A percentile compares a stretch with the other conserved stretches of the same genome.
Conservation (phyloP, 2,113 vertebrate species). For the Tyrannus savana region DNA sequence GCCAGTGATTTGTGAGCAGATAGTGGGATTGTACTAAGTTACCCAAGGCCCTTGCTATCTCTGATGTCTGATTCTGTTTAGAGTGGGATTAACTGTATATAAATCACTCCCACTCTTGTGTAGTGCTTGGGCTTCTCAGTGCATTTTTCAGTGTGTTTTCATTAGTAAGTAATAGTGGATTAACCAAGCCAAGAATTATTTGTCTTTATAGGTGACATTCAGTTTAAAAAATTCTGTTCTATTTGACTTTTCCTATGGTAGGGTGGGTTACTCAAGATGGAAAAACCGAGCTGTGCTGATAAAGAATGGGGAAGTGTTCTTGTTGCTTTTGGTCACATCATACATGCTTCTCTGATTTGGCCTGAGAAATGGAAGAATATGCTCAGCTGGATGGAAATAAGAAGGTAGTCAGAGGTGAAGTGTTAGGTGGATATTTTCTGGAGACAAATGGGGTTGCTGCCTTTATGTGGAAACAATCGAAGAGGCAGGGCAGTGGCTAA, state of each 20-base stretch:
- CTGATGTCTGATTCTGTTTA: constrained; percentile 42
- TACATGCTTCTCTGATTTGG: neutral
- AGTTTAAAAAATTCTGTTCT: neutral
- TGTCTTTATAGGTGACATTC: constrained; percentile 42
- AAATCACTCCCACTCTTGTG: constrained; percentile 42
- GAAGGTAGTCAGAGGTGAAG: neutral
- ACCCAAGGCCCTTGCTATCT: constrained; percentile 12
- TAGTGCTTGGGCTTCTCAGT: neutral
- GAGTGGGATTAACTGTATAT: constrained; percentile 48
- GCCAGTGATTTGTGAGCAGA: constrained; percentile 42
- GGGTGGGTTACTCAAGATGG: neutral
- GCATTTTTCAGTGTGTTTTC: constrained; percentile 46
- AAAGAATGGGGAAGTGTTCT: neutral
- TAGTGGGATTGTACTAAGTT: constrained; percentile 29
- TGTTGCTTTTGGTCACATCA: neutral
- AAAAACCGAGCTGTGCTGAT: constrained; percentile 39
- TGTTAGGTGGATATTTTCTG: neutral
- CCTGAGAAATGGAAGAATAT: neutral
- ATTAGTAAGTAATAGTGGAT: constrained; percentile 28
- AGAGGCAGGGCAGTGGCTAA: neutral
- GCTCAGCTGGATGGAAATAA: neutral
- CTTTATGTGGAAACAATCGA: neutral
- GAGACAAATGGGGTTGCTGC: neutral
- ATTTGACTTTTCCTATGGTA: neutral
- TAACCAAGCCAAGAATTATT: constrained; percentile 32